Evolutionary conservation across 2,113 vertebrate species (phyloP), one percentile per base, ranked within the genome.

Genomic region (Rhineura floridana): DNA sequence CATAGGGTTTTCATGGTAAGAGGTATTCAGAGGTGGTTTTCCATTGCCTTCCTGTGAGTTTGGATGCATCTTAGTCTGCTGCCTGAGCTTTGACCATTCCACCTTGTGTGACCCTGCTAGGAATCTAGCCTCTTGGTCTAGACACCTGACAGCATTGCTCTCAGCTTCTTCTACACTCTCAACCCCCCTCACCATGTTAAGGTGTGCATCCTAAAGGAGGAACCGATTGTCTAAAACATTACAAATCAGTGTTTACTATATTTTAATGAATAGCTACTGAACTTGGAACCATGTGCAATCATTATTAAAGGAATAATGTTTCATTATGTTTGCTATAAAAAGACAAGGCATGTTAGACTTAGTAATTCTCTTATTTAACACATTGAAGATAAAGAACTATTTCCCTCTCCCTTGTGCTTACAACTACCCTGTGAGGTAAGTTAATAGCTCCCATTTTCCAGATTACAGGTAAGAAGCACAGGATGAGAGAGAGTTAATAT

Each of bases 11-110:
- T n/a, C n/a, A n/a, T n/a, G n/a, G n/a, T n/a, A n/a, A n/a, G n/a
- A n/a, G n/a, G n/a, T n/a, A n/a, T n/a, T n/a, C n/a, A n/a, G n/a
- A n/a, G n/a, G n/a, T n/a, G n/a, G n/a, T n/a, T n/a, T n/a, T n/a
- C n/a, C n/a, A n/a, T n/a, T n/a, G n/a, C n/a, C n/a, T n/a, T n/a
- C n/a, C n/a, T n/a, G n/a, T n/a, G n/a, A n/a, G n/a, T n/a, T n/a
- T n/a, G n/a, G n/a, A n/a, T n/a, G n/a, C n/a, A n/a, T n/a, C n/a
- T n/a, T n/a, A n/a, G n/a, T 90, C 63, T 92, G 25, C 65, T 87
- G 83, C 63, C 79, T 90, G 44, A 46, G 76, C 93, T 80, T 42
- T 84, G 33, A 59, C 62, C 59, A 65, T 91, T 86, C n/a, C n/a
- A n/a, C n/a, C n/a, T n/a, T n/a, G n/a, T n/a, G n/a, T n/a, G n/a